These are phyloP conservation scores for Clitarchus hookeri DNA, from an alignment of 2,888 invertebrate genomes.

Conservation along the genomic window DNA sequence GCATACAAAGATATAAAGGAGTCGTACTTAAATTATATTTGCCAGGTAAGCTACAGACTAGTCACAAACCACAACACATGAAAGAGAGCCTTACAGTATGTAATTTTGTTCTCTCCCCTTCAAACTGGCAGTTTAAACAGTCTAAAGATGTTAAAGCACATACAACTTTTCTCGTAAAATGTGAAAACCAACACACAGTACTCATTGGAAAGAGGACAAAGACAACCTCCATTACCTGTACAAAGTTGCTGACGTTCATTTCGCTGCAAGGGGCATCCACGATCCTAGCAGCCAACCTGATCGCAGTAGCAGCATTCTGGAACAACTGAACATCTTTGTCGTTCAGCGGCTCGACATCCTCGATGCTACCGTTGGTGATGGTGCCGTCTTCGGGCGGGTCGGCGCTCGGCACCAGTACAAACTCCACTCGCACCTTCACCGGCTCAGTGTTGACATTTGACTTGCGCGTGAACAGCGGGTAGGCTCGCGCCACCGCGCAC, in stretches of 20 bases:
- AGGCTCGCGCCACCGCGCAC: slow-evolving; percentile 79
- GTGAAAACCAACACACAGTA: too few relatives aligned
- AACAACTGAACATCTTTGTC: slow-evolving; percentile 61
- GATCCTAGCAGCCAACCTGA: slow-evolving; percentile 76
- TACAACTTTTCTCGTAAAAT: too few relatives aligned
- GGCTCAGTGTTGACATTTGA: slow-evolving; percentile 41
- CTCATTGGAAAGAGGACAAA: too few relatives aligned
- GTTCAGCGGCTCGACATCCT: slow-evolving; percentile 50
- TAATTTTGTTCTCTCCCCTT: too few relatives aligned
- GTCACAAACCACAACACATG: too few relatives aligned
- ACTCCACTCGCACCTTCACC: slow-evolving; percentile 61
- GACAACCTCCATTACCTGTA: slow-evolving; percentile 60
- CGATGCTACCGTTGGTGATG: slow-evolving; percentile 44
- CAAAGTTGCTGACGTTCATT: slow-evolving; percentile 80
- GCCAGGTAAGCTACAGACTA: too few relatives aligned
- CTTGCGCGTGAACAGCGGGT: slow-evolving; percentile 72
- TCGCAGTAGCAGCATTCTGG: slow-evolving; percentile 63
- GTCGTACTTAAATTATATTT: too few relatives aligned
- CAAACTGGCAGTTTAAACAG: too few relatives aligned
- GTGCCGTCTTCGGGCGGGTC: slow-evolving; percentile 31
- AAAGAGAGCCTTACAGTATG: too few relatives aligned
- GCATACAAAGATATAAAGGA: too few relatives aligned
- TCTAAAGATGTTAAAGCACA: too few relatives aligned
- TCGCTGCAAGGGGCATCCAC: slow-evolving; percentile 86
- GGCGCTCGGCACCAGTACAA: slow-evolving; percentile 53